A percentile compares a stretch with the other conserved stretches of the same genome.
phyloP scores from a whole-genome alignment of 2,113 vertebrate species.

The Synchiropus splendidus region DNA sequence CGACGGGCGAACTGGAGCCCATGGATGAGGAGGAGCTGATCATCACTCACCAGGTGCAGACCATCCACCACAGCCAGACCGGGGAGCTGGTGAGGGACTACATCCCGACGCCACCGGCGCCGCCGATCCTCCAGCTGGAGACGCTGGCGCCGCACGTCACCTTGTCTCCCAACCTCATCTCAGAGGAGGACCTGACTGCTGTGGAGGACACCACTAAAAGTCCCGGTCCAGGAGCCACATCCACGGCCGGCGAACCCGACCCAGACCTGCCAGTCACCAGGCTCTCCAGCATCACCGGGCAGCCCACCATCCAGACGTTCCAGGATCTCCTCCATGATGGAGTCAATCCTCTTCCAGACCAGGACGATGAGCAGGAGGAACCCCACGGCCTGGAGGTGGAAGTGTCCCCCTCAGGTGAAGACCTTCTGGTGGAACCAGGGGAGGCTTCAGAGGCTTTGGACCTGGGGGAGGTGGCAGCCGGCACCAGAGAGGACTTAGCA shows the following conservation, averaged over 20 bases:
- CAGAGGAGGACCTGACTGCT: slow-evolving; percentile 30
- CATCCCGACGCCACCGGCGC: slow-evolving; percentile 19
- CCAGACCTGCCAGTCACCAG: slow-evolving; percentile 17
- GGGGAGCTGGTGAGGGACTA: slow-evolving; percentile 46
- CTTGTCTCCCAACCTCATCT: slow-evolving; percentile 32
- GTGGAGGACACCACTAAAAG: slow-evolving; percentile 7
- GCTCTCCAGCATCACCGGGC: slow-evolving; percentile 27
- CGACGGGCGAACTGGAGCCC: background rate
- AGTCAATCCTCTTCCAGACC: no score
- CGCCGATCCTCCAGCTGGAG: slow-evolving; percentile 9
- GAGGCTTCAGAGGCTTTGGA: no score
- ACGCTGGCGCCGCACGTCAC: slow-evolving; percentile 7
- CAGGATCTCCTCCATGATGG: slow-evolving; percentile 28
- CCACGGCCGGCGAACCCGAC: slow-evolving; percentile 11
- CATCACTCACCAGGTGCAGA: slow-evolving; percentile 56
- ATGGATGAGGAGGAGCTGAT: slow-evolving; percentile 34
- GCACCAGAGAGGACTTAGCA: background rate
- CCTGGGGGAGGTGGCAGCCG: background rate
- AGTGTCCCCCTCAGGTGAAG: no score
- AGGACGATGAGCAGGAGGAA: slow-evolving; percentile 11
- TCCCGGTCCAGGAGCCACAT: slow-evolving; percentile 14
- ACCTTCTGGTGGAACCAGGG: background rate
- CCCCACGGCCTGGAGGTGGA: background rate
- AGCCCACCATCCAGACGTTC: slow-evolving; percentile 26
- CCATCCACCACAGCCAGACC: slow-evolving; percentile 40